A percentile compares a stretch with the other conserved stretches of the same genome.
Evolutionary conservation across 2,888 invertebrate genomes (phyloP).

Genomic region (Galerucella pusilla): DNA sequence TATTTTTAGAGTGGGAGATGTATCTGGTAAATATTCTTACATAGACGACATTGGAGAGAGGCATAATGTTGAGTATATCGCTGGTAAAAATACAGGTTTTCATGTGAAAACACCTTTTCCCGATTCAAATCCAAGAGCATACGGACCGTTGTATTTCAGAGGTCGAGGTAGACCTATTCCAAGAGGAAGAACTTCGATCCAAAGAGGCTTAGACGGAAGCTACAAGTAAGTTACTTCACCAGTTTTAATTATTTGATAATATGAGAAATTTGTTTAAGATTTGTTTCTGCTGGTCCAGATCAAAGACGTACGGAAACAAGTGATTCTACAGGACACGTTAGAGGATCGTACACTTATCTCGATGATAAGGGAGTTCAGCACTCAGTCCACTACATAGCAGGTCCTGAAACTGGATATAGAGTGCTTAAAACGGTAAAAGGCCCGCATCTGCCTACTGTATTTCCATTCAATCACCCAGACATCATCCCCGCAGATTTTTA

Average conservation of each 20-base stretch:
- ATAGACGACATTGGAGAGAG: conserved; percentile 81
- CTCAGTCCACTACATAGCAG: conserved; percentile 83
- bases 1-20: conserved; percentile 49
- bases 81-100: conserved; percentile 80
- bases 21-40: conserved; percentile 75
- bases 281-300: conserved; percentile 81
- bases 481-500: conserved; percentile 65
- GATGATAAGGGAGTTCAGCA: conserved; percentile 82
- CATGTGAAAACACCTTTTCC: conserved; percentile 78
- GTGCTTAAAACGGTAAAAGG: conserved; percentile 78
- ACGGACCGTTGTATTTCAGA: conserved; percentile 72
- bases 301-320: conserved; percentile 80
- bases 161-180: conserved; percentile 73
- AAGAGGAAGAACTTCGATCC: conserved; percentile 78
- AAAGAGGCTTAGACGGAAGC: conserved; percentile 78
- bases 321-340: conserved; percentile 76
- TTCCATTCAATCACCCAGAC: conserved; percentile 67
- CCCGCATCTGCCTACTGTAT: conserved; percentile 72
- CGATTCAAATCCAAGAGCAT: conserved; percentile 75
- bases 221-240: conserved; percentile 68
- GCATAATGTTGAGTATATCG: conserved; percentile 81
- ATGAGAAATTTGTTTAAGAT: conserved; percentile 63
- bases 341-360: conserved; percentile 81
- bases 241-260: background rate
- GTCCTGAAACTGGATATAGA: conserved; percentile 81